phyloP scores from a whole-genome alignment of 2,113 vertebrate species.

The Peucedramus taeniatus region DNA sequence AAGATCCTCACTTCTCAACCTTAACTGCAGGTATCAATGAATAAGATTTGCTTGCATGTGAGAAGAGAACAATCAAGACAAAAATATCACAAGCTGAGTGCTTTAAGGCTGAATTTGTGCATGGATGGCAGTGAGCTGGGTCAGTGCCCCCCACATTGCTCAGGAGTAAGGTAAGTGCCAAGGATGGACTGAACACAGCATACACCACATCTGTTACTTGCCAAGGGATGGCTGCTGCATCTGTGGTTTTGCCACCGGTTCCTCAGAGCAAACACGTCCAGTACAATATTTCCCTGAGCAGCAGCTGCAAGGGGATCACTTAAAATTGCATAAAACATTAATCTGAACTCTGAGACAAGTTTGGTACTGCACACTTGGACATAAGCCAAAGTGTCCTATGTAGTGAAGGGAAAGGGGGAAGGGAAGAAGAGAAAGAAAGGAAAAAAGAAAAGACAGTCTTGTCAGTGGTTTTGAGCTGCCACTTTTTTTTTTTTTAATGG shows the following conservation, averaged over 20 bases:
- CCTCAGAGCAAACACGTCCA: not conserved
- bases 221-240: not conserved
- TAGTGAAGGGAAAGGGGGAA: not conserved
- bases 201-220: not conserved
- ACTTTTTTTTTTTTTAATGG: slow-evolving; percentile 63
- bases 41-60: not conserved
- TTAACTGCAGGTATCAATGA: not conserved
- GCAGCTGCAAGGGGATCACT: slow-evolving; percentile 36
- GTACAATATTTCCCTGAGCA: not conserved
- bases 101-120: not conserved
- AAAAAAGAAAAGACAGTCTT: slow-evolving; percentile 62
- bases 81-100: not conserved
- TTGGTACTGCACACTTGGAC: slow-evolving; percentile 36
- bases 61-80: not conserved
- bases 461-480: slow-evolving; percentile 75
- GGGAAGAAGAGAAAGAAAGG: slow-evolving; percentile 22
- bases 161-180: not conserved
- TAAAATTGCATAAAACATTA: slow-evolving; percentile 58
- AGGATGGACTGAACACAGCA: not conserved
- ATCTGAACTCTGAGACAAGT: slow-evolving; percentile 57
- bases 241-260: not conserved
- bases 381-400: slow-evolving; percentile 23
- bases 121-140: not conserved
- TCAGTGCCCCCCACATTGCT: not conserved
- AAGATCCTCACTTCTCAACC: not conserved